Evolutionary conservation across 2,113 vertebrate species (phyloP).

Genomic region (Rattus rattus): DNA sequence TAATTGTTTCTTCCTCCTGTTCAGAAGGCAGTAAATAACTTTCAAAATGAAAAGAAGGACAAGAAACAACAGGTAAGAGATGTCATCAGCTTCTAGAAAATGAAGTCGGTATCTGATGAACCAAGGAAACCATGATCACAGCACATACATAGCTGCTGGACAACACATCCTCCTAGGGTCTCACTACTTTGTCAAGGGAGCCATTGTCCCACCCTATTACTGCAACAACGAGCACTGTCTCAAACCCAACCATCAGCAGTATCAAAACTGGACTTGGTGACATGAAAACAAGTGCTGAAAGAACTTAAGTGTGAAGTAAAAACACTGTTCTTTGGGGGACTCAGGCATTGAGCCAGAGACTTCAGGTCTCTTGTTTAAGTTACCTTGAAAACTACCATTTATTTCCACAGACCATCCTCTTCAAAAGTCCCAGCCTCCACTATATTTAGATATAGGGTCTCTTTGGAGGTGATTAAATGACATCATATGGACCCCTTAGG

Average conservation of each 20-base stretch:
- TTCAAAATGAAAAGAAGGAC: not conserved
- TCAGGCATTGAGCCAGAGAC: not conserved
- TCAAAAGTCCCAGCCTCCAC: not conserved
- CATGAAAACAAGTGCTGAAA: not conserved
- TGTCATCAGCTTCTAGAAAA: slow-evolving; percentile 12
- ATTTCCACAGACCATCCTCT: not conserved
- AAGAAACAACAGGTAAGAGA: not conserved
- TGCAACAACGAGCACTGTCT: not conserved
- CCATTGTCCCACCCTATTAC: not conserved
- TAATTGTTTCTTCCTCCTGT: not conserved
- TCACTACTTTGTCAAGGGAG: not conserved
- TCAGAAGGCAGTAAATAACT: not conserved
- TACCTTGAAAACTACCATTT: not conserved
- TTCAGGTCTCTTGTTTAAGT: not conserved
- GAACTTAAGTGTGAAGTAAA: not conserved
- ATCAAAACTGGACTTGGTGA: not conserved
- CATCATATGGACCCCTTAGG: not conserved
- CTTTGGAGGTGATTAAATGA: not conserved
- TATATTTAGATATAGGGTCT: not conserved
- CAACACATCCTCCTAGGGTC: not conserved
- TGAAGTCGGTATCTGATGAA: not conserved
- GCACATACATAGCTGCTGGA: not conserved
- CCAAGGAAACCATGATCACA: not conserved
- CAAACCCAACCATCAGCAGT: not conserved
- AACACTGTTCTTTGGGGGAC: not conserved